Conservation (phyloP, 2,797 vertebrate genomes). For the Tauraco hartlaubi region DNA sequence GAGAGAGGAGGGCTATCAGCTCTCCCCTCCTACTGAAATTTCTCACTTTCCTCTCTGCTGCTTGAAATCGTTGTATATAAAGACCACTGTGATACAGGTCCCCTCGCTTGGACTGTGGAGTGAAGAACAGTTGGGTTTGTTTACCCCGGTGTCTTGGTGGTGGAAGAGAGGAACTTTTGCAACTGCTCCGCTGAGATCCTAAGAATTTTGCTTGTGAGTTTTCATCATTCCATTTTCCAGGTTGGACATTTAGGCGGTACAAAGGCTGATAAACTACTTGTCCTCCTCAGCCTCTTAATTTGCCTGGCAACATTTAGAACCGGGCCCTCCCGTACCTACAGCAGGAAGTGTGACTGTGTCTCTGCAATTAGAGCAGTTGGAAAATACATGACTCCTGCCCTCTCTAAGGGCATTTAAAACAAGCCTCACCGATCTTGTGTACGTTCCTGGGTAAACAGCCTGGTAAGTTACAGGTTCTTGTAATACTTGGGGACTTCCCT, state of each 20-base stretch:
- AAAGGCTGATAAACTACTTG: background rate
- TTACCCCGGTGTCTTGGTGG: background rate
- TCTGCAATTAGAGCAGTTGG: background rate
- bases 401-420: background rate
- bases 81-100: fast-evolving
- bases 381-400: background rate
- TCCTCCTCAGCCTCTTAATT: background rate
- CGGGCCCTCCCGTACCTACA: background rate
- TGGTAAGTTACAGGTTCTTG: background rate
- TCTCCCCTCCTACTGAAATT: background rate
- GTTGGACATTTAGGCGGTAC: background rate
- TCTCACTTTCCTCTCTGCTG: background rate
- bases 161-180: background rate
- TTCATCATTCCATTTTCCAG: background rate
- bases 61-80: fast-evolving
- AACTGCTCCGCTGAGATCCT: background rate
- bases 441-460: background rate
- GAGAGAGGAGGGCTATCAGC: background rate
- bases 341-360: background rate
- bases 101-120: background rate
- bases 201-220: background rate
- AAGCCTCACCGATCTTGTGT: background rate
- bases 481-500: background rate
- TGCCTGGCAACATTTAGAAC: background rate
- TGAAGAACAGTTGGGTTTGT: background rate